Evolutionary conservation across 2,797 vertebrate genomes (phyloP), one percentile per base, ranked within the genome.

Genomic region (Sebastes taczanowskii): DNA sequence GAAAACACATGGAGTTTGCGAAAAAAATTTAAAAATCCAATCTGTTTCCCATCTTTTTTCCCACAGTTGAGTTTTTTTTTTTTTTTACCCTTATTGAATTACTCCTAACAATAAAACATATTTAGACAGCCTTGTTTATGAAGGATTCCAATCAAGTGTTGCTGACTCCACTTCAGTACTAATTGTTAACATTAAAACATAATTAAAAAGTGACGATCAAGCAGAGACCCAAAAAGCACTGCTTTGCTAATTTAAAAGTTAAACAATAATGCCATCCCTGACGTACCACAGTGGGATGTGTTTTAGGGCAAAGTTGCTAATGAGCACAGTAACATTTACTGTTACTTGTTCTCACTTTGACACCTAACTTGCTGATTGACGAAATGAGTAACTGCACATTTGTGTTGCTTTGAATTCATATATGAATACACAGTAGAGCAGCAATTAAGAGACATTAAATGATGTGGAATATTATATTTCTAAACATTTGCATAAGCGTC

Each of bases 131-230:
- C 29, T 77, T 75, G 77, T 83, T 90, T 86, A 82, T 86, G 77
- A 77, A 87, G 81, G 66, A 85, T 92, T 91, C 84, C 80, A 94
- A 86, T 94, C 86, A 91, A 92, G 79, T 88, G 78, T 90, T 95
- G 95, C 95, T 96, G 95, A 96, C 94, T 94, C 93, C 86, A 93
- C 90, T 90, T 92, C 69, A 78, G 74, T 78, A 80, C 95, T 96
- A 96, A 96, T 95, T 96, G 92, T 95, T 95, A 94, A 94, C 94
- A 96, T 96, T 96, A 96, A 96, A 96, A 95, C 90, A 92, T 91
- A 95, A 96, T 95, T 96, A 95, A 95, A 95, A 96, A 92, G 86
- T 95, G 95, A 93, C 92, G 92, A 96, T 91, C 87, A 92, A 94
- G 92, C 93, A 94, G 77, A 84, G 80, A 86, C 16, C 61, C 72